Base-by-base conservation (phyloP, 2,797 vertebrate species). In the Etheostoma perlongum region DNA sequence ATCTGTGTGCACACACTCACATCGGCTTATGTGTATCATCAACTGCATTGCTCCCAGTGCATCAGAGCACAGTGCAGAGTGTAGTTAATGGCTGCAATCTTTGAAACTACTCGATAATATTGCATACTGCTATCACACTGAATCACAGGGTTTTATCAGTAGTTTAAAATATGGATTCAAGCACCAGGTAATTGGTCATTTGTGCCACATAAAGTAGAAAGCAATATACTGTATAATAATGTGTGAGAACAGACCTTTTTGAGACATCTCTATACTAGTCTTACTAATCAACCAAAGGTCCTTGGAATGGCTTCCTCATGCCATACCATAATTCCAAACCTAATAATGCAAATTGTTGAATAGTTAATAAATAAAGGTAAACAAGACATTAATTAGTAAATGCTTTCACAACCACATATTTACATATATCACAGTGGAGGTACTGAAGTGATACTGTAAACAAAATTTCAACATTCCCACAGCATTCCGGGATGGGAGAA, bases 351-450 rank as follows among this genome's bases (percentile, higher is more conserved):
- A 86, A 85, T 55, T 64, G 10, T 42, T 36, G 33, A 36, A 36
- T 36, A 36, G 71, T 5, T 57, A 60, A 75, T 78, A 79, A 84
- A 87, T 77, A 82, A 86, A 67, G 46, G 44, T 23, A 72, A 89
- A 85, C 66, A 80, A 83, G 79, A 63, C 66, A 63, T 66, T 64
- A 36, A 85, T 85, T 67, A 68, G 46, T 4, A 48, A 72, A 58
- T 42, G 46, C 51, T 25, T 65, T 62, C 58, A 59, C 25, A 71
- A 18, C 21, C 66, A 27, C 21, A 11, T n/a, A 36, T 70, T 74
- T 16, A 60, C 30, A 36, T 46, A 67, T 60, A 42, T 36, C 33
- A 74, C 27, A 72, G 19, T 11, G 44, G 36, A 30, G 53, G 48
- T 25, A 75, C 36, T 69, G 4, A 69, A 58, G 54, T 12, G 30